Percentiles rank a stretch among this genome's conserved stretches.
These are phyloP conservation scores for Myxocyprinus asiaticus DNA, from an alignment of 2,113 vertebrate species.

Conservation along the genomic window DNA sequence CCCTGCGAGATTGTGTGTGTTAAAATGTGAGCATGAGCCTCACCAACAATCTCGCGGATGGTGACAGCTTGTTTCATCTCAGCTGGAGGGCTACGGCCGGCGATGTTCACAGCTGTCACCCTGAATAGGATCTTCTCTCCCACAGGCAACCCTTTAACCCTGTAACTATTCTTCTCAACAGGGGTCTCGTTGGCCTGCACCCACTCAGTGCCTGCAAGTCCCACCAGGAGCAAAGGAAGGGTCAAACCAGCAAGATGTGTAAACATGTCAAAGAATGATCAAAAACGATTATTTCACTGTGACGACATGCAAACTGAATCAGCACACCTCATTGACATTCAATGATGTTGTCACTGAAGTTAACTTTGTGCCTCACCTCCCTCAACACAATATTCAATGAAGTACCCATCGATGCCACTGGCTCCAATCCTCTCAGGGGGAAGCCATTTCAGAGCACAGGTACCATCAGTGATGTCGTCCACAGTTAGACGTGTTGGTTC, in stretches of 20 bases:
- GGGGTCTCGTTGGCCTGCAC: constrained; percentile 71
- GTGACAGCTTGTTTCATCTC: constrained; percentile 78
- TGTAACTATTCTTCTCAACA: constrained; percentile 75
- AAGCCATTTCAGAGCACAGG: constrained; percentile 86
- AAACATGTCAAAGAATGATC: constrained; percentile 7
- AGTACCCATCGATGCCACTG: constrained; percentile 87
- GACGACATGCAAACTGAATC: neutral
- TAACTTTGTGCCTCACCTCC: constrained; percentile 14
- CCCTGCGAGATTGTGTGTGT: neutral
- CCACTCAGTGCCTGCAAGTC: constrained; percentile 80
- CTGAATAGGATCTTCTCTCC: constrained; percentile 85
- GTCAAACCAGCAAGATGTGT: constrained; percentile 6
- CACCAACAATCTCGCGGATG: constrained; percentile 85
- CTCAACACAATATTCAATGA: constrained; percentile 80
- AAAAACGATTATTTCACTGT: constrained; percentile 10
- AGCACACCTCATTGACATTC: neutral
- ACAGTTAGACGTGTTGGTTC: constrained; percentile 81
- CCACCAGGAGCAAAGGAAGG: constrained; percentile 17
- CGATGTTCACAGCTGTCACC: constrained; percentile 82
- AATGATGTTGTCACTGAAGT: neutral
- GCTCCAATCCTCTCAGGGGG: constrained; percentile 84
- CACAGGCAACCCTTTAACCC: constrained; percentile 79
- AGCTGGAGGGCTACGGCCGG: constrained; percentile 80
- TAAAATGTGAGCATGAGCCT: constrained; percentile 32
- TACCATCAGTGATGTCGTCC: constrained; percentile 86